phyloP scores from a whole-genome alignment of 64 coral and sea anemone species.

The Exaiptasia diaphana region DNA sequence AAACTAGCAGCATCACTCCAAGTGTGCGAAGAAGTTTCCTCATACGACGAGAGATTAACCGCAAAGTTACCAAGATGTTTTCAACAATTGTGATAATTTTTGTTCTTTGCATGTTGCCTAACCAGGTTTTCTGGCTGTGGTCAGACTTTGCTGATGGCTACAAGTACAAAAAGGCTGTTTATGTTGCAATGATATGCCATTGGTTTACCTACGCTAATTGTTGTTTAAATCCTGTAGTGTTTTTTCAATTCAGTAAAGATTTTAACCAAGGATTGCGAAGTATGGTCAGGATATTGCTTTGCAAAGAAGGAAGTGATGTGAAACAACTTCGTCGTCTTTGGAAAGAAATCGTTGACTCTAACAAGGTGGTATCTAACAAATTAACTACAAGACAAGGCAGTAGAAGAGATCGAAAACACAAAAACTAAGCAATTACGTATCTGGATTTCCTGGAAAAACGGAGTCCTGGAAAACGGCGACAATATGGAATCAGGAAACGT shows the following conservation, averaged over 20 bases:
- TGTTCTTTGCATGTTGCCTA: slow-evolving; percentile 59
- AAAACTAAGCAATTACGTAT: too few species aligned
- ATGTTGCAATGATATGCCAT: slow-evolving; percentile 52
- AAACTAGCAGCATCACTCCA: not conserved
- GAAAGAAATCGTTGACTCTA: too few species aligned
- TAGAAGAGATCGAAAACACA: too few species aligned
- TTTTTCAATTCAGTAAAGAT: slow-evolving; percentile 56
- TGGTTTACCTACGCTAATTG: slow-evolving; percentile 71
- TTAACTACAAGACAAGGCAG: too few species aligned
- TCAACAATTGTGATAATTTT: slow-evolving; percentile 51
- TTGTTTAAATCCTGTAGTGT: slow-evolving; percentile 64
- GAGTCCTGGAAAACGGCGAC: too few species aligned
- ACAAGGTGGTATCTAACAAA: too few species aligned
- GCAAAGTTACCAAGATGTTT: slow-evolving; percentile 60
- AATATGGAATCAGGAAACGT: too few species aligned
- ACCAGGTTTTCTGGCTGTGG: slow-evolving; percentile 75
- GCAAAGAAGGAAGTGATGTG: not conserved
- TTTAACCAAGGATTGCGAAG: slow-evolving; percentile 55
- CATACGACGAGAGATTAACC: not conserved
- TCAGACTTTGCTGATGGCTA: slow-evolving; percentile 52
- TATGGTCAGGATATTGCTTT: not conserved
- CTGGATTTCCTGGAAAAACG: too few species aligned
- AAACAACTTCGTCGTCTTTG: not conserved
- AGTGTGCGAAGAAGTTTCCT: not conserved
- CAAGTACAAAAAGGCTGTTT: not conserved